These are phyloP conservation scores for Zaprionus kolodkinae DNA, from an alignment of 1,140 invertebrate species.

Conservation along the genomic window DNA sequence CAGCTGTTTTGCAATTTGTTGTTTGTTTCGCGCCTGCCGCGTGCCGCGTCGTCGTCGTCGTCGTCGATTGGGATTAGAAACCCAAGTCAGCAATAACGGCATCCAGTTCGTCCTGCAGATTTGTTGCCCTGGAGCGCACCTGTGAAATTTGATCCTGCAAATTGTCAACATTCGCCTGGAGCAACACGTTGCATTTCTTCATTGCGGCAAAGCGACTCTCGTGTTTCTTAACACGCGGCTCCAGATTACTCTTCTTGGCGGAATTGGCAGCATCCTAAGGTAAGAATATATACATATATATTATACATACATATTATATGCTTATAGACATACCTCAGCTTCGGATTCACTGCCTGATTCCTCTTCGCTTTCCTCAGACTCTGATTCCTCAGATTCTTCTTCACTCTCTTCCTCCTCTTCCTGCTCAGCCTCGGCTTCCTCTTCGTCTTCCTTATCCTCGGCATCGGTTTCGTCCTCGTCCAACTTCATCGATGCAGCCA, in stretches of 20 bases:
- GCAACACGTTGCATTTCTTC: constrained; percentile 93
- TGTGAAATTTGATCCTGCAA: constrained; percentile 93
- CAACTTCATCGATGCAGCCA: constrained; percentile 93
- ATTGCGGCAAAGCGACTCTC: constrained; percentile 90
- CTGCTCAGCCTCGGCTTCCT: constrained; percentile 86
- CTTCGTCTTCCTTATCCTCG: constrained; percentile 87
- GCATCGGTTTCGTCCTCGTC: constrained; percentile 90
- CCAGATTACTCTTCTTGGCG: constrained; percentile 88
- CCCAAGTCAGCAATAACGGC: constrained; percentile 85
- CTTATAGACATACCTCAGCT: constrained; percentile 84
- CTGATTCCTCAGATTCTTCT: constrained; percentile 88
- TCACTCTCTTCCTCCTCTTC: constrained; percentile 88
- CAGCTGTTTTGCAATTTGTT: neutral
- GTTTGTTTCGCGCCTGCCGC: neutral
- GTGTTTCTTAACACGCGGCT: constrained; percentile 88
- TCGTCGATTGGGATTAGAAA: constrained; percentile 53
- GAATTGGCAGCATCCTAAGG: constrained; percentile 87
- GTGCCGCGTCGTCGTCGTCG: too few relatives aligned
- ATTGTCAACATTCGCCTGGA: constrained; percentile 93
- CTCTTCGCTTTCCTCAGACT: constrained; percentile 86
- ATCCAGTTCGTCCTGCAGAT: constrained; percentile 92
- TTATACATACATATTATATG: neutral
- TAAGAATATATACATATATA: neutral
- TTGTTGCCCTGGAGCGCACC: constrained; percentile 90
- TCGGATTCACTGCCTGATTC: constrained; percentile 89